Percentiles rank a stretch among this genome's conserved stretches.
These are phyloP conservation scores for Amblyraja radiata DNA, from an alignment of 2,797 vertebrate genomes.

Conservation along the genomic window DNA sequence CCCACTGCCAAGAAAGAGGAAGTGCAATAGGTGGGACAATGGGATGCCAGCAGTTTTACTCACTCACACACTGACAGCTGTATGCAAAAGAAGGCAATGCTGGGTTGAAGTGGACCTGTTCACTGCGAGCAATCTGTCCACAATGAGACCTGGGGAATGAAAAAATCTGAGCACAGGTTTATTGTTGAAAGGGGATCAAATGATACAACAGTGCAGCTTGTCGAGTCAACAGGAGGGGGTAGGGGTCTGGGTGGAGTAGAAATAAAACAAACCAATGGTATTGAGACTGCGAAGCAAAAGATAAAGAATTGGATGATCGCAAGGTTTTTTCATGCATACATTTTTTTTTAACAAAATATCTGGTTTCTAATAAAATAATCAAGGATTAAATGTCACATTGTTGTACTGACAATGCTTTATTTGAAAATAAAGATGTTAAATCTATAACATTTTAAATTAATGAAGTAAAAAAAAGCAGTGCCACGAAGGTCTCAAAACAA, in stretches of 20 bases:
- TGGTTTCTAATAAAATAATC: neutral
- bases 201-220: constrained; percentile 42
- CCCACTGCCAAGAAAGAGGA: constrained; percentile 38
- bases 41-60: neutral
- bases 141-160: constrained; percentile 39
- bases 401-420: neutral
- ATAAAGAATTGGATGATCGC: neutral
- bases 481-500: neutral
- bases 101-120: constrained; percentile 8
- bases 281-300: constrained; percentile 43
- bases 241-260: constrained; percentile 28
- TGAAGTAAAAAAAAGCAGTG: neutral
- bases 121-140: constrained; percentile 33
- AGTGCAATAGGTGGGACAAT: neutral
- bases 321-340: neutral
- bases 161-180: constrained; percentile 40
- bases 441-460: neutral
- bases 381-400: neutral
- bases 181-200: constrained; percentile 41
- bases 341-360: neutral
- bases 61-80: constrained; percentile 41
- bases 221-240: constrained; percentile 38
- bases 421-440: constrained; percentile 10
- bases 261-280: constrained; percentile 47
- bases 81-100: constrained; percentile 38